Conservation (phyloP, 2,113 vertebrate species). For the Nyctereutes procyonoides region DNA sequence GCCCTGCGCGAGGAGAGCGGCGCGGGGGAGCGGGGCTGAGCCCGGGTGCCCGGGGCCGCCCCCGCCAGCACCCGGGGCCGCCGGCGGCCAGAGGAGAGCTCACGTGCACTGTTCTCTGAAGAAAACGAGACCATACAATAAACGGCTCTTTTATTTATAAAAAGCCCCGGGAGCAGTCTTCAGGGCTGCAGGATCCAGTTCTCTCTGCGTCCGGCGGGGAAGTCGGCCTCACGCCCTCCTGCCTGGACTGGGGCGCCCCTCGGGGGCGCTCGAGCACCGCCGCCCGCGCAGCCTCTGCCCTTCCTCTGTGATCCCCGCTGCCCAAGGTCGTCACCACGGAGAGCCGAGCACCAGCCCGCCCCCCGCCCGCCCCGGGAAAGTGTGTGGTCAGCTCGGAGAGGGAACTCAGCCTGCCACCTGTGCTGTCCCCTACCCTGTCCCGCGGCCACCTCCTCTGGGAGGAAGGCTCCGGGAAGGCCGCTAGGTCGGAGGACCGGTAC, state of each 20-base stretch:
- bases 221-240: slow-evolving; percentile 54
- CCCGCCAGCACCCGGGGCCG: background rate
- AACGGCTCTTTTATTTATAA: slow-evolving; percentile 84
- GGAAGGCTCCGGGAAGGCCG: background rate
- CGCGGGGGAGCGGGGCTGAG: slow-evolving; percentile 65
- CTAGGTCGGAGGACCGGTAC: background rate
- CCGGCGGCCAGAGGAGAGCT: slow-evolving; percentile 20
- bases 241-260: background rate
- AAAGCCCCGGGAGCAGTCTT: slow-evolving; percentile 78
- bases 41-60: slow-evolving; percentile 37
- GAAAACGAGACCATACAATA: slow-evolving; percentile 70
- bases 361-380: background rate
- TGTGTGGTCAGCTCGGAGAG: background rate
- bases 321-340: background rate
- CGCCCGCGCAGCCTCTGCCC: background rate
- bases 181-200: slow-evolving; percentile 84
- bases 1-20: slow-evolving; percentile 84
- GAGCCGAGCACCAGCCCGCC: slow-evolving; percentile 60
- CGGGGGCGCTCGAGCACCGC: background rate
- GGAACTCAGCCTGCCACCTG: background rate
- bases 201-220: slow-evolving; percentile 76
- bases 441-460: background rate
- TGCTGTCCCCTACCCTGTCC: background rate
- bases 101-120: slow-evolving; percentile 67
- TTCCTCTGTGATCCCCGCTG: slow-evolving; percentile 24